Conservation (phyloP, 2,113 vertebrate species). For the Bambusicola thoracicus region DNA sequence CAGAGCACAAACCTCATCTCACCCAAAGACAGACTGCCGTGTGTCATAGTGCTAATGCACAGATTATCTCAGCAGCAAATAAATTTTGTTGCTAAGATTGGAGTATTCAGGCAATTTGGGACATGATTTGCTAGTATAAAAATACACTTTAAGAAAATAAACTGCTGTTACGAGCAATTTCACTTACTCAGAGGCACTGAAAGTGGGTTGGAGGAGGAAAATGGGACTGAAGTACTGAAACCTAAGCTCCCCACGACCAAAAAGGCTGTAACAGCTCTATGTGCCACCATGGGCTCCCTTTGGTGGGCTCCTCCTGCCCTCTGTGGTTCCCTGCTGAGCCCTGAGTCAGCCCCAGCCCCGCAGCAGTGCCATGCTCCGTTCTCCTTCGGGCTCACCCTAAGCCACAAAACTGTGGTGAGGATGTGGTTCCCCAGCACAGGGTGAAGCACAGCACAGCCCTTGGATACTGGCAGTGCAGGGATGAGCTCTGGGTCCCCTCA, state of each 20-base stretch:
- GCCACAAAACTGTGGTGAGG: not conserved
- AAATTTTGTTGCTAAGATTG: not conserved
- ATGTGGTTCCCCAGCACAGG: not conserved
- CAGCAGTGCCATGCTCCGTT: not conserved
- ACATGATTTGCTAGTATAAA: not conserved
- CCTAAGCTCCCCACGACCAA: not conserved
- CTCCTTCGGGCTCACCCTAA: not conserved
- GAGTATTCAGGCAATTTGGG: not conserved
- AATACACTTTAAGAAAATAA: not conserved
- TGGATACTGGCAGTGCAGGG: not conserved
- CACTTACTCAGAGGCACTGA: not conserved
- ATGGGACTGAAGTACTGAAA: not conserved
- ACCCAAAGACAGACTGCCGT: not conserved
- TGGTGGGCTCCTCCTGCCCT: not conserved
- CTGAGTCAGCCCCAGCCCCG: not conserved
- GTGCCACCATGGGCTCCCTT: not conserved
- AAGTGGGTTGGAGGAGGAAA: not conserved
- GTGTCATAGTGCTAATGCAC: rapidly evolving
- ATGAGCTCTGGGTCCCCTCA: not conserved
- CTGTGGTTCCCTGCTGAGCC: not conserved
- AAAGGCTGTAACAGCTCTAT: not conserved
- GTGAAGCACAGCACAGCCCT: not conserved
- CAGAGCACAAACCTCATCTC: not conserved
- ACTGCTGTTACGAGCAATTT: not conserved
- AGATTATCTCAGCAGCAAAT: not conserved